Conservation (phyloP, 2,113 vertebrate species). For the Aegypius monachus region DNA sequence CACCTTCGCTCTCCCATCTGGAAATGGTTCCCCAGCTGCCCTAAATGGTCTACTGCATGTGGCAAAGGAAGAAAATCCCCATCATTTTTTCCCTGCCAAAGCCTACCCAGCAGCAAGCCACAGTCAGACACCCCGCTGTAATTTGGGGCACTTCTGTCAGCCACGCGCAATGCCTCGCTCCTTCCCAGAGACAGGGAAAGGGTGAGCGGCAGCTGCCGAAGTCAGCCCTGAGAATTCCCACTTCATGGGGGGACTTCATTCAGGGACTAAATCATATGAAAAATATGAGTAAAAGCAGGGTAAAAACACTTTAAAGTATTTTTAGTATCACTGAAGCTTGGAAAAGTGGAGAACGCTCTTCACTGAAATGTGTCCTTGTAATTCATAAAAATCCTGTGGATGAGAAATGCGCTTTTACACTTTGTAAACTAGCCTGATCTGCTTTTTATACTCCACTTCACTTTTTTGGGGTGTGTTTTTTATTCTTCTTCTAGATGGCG, state of each 20-base stretch:
- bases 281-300: background rate
- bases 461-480: background rate
- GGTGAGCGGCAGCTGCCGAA: background rate
- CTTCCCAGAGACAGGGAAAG: background rate
- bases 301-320: background rate
- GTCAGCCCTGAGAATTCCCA: background rate
- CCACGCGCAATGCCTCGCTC: fast-evolving
- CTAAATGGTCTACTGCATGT: background rate
- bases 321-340: background rate
- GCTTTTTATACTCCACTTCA: background rate
- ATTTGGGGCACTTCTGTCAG: background rate
- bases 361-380: background rate
- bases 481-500: constrained; percentile 57
- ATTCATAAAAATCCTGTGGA: background rate
- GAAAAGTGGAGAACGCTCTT: background rate
- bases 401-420: background rate
- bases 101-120: background rate
- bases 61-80: background rate
- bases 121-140: background rate
- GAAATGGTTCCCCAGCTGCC: background rate
- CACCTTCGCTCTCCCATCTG: background rate
- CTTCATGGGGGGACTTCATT: background rate
- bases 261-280: background rate
- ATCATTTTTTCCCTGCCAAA: background rate
- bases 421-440: background rate